These are phyloP conservation scores for Polyommatus icarus DNA, from an alignment of 2,888 invertebrate genomes.

Conservation along the genomic window DNA sequence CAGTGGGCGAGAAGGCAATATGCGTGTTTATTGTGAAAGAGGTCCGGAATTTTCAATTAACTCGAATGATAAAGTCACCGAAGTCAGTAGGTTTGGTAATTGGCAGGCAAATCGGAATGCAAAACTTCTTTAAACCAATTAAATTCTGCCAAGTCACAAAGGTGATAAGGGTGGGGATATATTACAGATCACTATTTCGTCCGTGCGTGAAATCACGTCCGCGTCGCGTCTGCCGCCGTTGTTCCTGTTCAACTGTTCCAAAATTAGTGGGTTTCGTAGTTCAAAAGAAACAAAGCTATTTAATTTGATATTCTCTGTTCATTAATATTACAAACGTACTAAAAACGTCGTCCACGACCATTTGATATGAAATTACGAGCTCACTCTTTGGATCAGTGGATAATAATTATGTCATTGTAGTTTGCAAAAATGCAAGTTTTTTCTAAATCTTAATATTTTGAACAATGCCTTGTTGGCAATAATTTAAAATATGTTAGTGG, in stretches of 20 bases:
- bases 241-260: not conserved
- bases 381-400: not conserved
- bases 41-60: slow-evolving; percentile 10
- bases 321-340: not conserved
- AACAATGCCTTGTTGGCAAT: not conserved
- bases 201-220: not conserved
- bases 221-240: not conserved
- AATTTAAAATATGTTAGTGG: not conserved
- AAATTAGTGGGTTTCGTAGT: slow-evolving; percentile 2
- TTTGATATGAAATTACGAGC: not conserved
- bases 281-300: slow-evolving; percentile 12
- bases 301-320: slow-evolving; percentile 9
- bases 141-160: slow-evolving; percentile 7
- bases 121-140: slow-evolving; percentile 24
- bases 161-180: not conserved
- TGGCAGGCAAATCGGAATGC: slow-evolving; percentile 18
- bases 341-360: not conserved
- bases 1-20: not conserved
- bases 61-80: not conserved
- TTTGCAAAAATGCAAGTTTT: not conserved
- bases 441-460: not conserved
- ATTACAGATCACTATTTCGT: not conserved
- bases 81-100: not conserved
- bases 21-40: slow-evolving; percentile 15
- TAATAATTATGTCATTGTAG: not conserved